Evolutionary conservation across 2,888 invertebrate species (phyloP), one percentile per base, ranked within the genome.

Genomic region (Hyalella azteca): DNA sequence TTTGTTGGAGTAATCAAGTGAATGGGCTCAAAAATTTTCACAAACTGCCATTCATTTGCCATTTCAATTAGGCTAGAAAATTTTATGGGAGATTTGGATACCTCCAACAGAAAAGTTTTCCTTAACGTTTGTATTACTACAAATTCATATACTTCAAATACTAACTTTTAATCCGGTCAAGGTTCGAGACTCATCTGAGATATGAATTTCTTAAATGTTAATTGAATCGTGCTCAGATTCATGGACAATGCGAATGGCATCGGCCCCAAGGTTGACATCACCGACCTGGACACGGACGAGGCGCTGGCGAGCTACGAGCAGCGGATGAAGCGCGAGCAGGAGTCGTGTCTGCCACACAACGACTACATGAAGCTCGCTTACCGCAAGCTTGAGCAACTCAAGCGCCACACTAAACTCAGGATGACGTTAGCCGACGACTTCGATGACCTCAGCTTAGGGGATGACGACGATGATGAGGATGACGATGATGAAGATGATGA

Each of bases 381-480:
- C 36, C 29, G 73, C 32, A 82, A 82, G 73, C 73, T 82, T 9
- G 82, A 82, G 32, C 73, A 79, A n/a, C 77, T 82, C 32, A 78
- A 77, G 79, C 78, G 80, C 39, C 54, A 75, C 75, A 45, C 41
- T 19, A 75, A 75, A 26, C 75, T 75, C 40, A 29, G 75, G 29
- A 41, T 45, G 41, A 75, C 75, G 40, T 32, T 75, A 15, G 75
- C 40, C 9, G 75, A 75, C 29, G 75, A 75, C 29, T 41, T 45
- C 26, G 75, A 75, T 45, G 75, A 75, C 13, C 45, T 75, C 75
- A 29, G 75, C 36, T 15, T 45, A 2, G 45, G 75, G 11, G 75
- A 75, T 75, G 75, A 75, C 3, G 75, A 75, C 13, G 75, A 45
- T 11, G 75, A 45, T 22, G 40, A 41, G 3, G 75, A 75, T 22